Evolutionary conservation across 2,113 vertebrate genomes (phyloP).

Genomic region (Perca flavescens): DNA sequence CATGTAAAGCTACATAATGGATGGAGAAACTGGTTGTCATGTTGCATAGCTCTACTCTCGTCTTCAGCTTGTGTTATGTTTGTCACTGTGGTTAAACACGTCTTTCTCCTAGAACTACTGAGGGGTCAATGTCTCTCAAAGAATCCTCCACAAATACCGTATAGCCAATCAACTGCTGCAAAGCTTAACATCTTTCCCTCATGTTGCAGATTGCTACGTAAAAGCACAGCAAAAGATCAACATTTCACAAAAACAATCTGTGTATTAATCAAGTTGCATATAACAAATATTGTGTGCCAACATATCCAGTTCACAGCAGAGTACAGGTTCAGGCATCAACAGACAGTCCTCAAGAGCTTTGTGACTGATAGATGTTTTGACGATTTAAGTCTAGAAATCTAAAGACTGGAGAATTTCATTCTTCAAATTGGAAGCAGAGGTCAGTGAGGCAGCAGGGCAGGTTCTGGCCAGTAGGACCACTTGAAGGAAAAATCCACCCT

Average conservation of each 20-base stretch:
- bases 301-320: constrained; percentile 9
- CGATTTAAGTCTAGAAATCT: constrained; percentile 4
- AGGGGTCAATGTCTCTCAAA: background rate
- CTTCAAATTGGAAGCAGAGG: constrained; percentile 13
- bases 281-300: constrained; percentile 20
- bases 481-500: background rate
- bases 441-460: constrained; percentile 6
- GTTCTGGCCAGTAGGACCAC: constrained; percentile 4
- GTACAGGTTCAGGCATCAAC: background rate
- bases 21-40: constrained; percentile 77
- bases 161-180: background rate
- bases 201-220: background rate
- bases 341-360: constrained; percentile 3
- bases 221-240: background rate
- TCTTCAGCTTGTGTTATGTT: constrained; percentile 36
- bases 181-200: background rate
- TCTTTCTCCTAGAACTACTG: background rate
- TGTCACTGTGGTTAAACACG: constrained; percentile 10
- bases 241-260: constrained; percentile 12
- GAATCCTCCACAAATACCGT: background rate
- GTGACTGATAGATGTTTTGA: background rate
- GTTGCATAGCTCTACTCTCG: constrained; percentile 92
- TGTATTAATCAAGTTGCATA: constrained; percentile 40
- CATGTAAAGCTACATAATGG: constrained; percentile 87
- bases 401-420: background rate